Evolutionary conservation across 2,113 vertebrate genomes (phyloP), one percentile per base, ranked within the genome.

Genomic region (Rostratula benghalensis): DNA sequence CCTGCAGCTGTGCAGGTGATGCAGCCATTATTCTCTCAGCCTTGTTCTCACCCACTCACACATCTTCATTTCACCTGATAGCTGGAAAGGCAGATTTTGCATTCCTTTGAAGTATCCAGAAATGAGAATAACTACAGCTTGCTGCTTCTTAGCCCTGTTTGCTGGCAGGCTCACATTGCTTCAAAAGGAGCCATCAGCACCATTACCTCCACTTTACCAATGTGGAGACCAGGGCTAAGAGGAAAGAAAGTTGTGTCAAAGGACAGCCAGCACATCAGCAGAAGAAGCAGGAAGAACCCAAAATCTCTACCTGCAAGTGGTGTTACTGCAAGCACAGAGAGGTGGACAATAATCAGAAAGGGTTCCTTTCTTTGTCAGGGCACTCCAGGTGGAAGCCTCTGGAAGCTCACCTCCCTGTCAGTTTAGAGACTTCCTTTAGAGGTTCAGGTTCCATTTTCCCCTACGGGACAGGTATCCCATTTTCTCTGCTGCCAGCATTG

Each of bases 61-160:
- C 51, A 78, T 43, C 43, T 69, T 50, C 7, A 0, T 81, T 78
- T 74, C 54, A 68, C 50, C 41, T 69, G 37, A 28, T 57, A n/a
- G n/a, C 48, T 92, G 60, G 27, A 92, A 87, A 86, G 22, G 53
- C 35, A 81, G 69, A 73, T 82, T 78, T 23, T 79, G 31, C 77
- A 93, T 69, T 91, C 31, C 48, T 93, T 89, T 92, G 65, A 89
- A 87, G 61, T 19, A 53, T 28, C 22, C 89, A 87, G 86, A 93
- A 95, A 89, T 68, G 48, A 73, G 65, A 82, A 53, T 61, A 79
- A 57, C 24, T 73, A 11, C 43, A 68, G 18, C 23, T 77, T 51
- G 43, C 56, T 87, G 24, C 48, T 86, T 6, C 56, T 64, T 83
- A 41, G 22, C 28, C 17, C 24, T 68, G 43, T n/a, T 69, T 83